Conservation (phyloP, 2,888 invertebrate species). For the Nephrotoma guestfalica region DNA sequence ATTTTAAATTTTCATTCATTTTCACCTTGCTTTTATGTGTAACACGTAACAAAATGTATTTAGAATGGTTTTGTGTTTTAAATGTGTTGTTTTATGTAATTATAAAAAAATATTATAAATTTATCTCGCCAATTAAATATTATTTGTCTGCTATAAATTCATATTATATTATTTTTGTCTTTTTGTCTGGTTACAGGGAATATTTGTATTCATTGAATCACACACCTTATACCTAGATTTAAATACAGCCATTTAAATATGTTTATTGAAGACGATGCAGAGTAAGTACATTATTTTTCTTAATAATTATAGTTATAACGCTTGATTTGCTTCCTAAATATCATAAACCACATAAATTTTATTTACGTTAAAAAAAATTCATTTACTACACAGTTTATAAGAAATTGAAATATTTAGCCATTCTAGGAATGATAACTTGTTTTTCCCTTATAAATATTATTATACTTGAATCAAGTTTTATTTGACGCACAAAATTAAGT, state of each 20-base stretch:
- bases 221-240: not conserved
- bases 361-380: not conserved
- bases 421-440: not conserved
- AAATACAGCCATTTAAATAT: constrained; percentile 9
- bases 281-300: constrained; percentile 12
- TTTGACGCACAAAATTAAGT: not conserved
- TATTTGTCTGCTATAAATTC: not conserved
- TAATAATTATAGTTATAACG: not conserved
- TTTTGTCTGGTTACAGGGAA: not conserved
- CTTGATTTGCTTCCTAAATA: not conserved
- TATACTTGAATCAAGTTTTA: not conserved
- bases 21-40: not conserved
- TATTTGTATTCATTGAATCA: not conserved
- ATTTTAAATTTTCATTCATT: not conserved
- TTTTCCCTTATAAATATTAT: not conserved
- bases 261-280: constrained; percentile 16
- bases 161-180: not conserved
- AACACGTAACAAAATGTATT: not conserved
- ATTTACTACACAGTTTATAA: not conserved
- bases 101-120: not conserved
- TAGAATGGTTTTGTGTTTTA: not conserved
- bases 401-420: not conserved
- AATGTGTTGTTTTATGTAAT: not conserved
- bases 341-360: not conserved
- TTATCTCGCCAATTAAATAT: not conserved